Base-by-base conservation (phyloP, 2,797 vertebrate genomes). In the Hipposideros larvatus region DNA sequence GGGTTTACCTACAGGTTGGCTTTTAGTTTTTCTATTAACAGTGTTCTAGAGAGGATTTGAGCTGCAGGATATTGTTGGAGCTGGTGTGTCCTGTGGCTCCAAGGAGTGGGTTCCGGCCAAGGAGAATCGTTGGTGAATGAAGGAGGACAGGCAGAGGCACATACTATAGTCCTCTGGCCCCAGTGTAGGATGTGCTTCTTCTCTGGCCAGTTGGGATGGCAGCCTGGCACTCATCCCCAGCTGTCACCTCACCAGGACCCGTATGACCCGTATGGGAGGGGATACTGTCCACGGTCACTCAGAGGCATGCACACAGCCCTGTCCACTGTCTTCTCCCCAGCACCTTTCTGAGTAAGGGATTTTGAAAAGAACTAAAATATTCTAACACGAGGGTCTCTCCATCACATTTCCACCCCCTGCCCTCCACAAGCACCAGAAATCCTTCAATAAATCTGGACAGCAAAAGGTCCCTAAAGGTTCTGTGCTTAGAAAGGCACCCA, bases 191-290 rank as follows among this genome's bases (percentile, higher is more conserved):
- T 28, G 57, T 24, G 41, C 15, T 1, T 6, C 66, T 74, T 53
- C 61, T 79, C 61, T 34, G 43, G 71, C 41, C 86, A 59, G 1
- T 8, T 48, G 18, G 19, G 2, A 43, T 43, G 34, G 66, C 22
- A 34, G 57, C 46, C 19, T 4, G 41, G 26, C 28, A 18, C 48
- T 57, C 16, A 3, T 9, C 71, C 22, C 28, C 83, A 5, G 24
- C 28, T 63, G 43, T 43, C 80, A 71, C 26, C 92, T 61, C 43
- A 4, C 31, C 37, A 2, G n/a, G 68, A 21, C 8, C 4, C 9
- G 0, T 68, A 1, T 34, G 34, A 31, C n/a, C n/a, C n/a, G 31
- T 22, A 28, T 51, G 51, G 24, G n/a, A 26, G 0, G 21, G 2
- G 31, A 46, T 24, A 31, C 31, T 16, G 34, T 53, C 34, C 24